Conservation (phyloP, 2,888 invertebrate species). For the Pheosia gnoma region DNA sequence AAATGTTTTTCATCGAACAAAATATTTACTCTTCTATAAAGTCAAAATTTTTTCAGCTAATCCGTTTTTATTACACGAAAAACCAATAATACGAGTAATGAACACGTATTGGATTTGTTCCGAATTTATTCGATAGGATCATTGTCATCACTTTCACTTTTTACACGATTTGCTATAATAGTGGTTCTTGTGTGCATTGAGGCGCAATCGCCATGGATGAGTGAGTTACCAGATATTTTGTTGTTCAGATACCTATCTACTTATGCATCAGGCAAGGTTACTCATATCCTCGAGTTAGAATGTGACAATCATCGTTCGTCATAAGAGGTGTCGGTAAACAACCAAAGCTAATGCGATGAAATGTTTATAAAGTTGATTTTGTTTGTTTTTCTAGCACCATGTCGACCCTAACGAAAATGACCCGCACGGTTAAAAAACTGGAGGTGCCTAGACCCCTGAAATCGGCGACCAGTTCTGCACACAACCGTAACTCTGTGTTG, state of each 20-base stretch:
- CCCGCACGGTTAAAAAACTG: conserved; percentile 88
- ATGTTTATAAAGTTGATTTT: conserved; percentile 23
- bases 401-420: conserved; percentile 86
- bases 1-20: conserved; percentile 79
- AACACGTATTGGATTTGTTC: conserved; percentile 83
- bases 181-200: conserved; percentile 70
- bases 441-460: conserved; percentile 90
- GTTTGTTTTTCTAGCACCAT: conserved; percentile 70
- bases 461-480: conserved; percentile 83
- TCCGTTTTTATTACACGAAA: conserved; percentile 74
- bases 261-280: conserved; percentile 70
- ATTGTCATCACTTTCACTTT: conserved; percentile 84
- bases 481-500: conserved; percentile 78
- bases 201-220: conserved; percentile 79
- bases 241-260: conserved; percentile 60
- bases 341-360: conserved; percentile 6
- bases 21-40: conserved; percentile 74
- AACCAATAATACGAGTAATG: conserved; percentile 79
- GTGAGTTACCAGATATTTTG: conserved; percentile 73
- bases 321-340: conserved; percentile 34
- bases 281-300: conserved; percentile 62
- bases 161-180: conserved; percentile 72
- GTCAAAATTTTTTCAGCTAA: conserved; percentile 80
- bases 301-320: conserved; percentile 58
- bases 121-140: conserved; percentile 81